Evolutionary conservation across 2,797 vertebrate species (phyloP), one percentile per base, ranked within the genome.

Genomic region (Alca torda): DNA sequence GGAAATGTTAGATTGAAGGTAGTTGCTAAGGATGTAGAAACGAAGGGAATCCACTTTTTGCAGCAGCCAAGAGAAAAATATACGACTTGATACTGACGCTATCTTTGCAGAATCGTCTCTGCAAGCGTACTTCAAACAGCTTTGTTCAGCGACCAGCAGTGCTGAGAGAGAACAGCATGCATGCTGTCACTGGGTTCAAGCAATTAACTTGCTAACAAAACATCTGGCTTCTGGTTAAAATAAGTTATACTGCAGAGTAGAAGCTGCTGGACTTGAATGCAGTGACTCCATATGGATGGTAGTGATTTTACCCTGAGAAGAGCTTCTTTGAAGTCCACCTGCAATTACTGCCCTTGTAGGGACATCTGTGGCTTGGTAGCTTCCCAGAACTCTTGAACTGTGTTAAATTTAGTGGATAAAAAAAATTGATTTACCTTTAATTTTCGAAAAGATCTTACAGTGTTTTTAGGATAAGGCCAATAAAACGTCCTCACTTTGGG

Each of bases 161-260:
- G 79, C 92, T 87, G 92, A 46, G 92, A 81, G 81, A 69, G 87
- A 92, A 60, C 95, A 96, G 95, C 72, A 4, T 46, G 92, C 75
- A 14, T 26, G 70, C 94, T 92, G 74, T 59, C 45, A 51, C 84
- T 90, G 41, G 80, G 74, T 86, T 91, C 80, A 75, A 46, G 89
- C 88, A 94, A 84, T 92, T 94, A 96, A 67, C 92, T 94, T 93
- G 90, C 84, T 61, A 53, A 79, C 87, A 90, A 95, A 95, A 90
- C 81, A 73, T 68, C 53, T 78, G 87, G 67, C 77, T 96, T 28
- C 76, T 93, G 80, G 45, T 87, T 96, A 21, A 95, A 92, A 35
- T 56, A 18, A 75, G 86, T 72, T 88, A 2, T 4, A 13, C 57
- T 86, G 87, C 80, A 30, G 83, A 63, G 57, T 16, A 39, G 56